Evolutionary conservation across 2,113 vertebrate species (phyloP).

Genomic region (Catharus fuscescens): DNA sequence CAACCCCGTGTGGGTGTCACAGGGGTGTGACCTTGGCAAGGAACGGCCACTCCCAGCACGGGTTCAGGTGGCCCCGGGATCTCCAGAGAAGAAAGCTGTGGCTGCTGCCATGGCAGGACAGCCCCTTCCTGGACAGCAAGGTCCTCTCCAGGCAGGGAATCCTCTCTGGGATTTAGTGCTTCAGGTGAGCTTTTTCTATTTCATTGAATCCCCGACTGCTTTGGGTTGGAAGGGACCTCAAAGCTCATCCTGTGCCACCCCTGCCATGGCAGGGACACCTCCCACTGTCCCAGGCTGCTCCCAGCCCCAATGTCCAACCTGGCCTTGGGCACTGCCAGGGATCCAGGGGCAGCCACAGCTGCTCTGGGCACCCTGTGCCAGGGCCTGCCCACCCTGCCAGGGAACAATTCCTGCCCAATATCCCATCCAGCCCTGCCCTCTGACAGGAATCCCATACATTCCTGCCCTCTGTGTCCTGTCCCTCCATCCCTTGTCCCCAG

Average conservation of each 20-base stretch:
- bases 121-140: background rate
- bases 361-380: background rate
- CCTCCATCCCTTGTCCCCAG: background rate
- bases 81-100: accelerated
- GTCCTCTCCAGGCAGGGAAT: background rate
- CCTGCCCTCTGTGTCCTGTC: background rate
- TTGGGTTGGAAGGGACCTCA: no score
- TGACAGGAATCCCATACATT: no score
- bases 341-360: background rate
- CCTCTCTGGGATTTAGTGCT: background rate
- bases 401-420: accelerated
- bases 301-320: no score
- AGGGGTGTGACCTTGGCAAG: accelerated
- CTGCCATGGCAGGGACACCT: no score
- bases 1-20: background rate
- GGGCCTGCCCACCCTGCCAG: background rate
- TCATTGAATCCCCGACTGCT: background rate
- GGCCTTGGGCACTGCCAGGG: no score
- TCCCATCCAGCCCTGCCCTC: background rate
- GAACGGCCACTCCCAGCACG: background rate
- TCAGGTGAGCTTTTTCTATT: background rate
- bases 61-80: accelerated
- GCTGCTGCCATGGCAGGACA: background rate
- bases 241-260: no score
- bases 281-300: no score